These are phyloP conservation scores for Nebria salina DNA, from an alignment of 2,888 invertebrate genomes.

Conservation along the genomic window DNA sequence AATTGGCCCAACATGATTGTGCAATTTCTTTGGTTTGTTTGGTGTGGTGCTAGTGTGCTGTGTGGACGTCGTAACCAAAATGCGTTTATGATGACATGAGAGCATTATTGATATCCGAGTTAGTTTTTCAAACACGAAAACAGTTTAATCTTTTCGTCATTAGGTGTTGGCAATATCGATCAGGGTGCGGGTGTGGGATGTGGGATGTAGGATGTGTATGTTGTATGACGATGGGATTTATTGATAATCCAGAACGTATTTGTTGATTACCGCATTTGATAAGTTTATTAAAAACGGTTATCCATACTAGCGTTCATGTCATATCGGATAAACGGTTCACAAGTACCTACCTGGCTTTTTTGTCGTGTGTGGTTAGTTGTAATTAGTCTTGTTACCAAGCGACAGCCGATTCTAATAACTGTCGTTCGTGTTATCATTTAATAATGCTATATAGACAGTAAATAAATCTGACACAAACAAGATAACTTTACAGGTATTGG, in stretches of 20 bases:
- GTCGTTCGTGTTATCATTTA: slow-evolving; percentile 32
- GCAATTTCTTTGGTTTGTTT: slow-evolving; percentile 55
- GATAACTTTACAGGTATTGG: slow-evolving; percentile 50
- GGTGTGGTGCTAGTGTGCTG: background rate
- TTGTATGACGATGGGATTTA: background rate
- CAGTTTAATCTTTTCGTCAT: slow-evolving; percentile 13
- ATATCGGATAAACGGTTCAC: background rate
- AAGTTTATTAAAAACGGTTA: background rate
- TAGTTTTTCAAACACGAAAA: slow-evolving; percentile 12
- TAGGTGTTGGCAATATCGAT: slow-evolving; percentile 1
- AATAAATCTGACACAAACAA: slow-evolving; percentile 50
- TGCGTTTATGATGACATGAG: slow-evolving; percentile 62
- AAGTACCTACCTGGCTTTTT: slow-evolving; percentile 1
- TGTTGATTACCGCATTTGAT: background rate
- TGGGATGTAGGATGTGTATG: background rate
- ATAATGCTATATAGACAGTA: slow-evolving; percentile 31
- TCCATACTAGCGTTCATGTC: background rate
- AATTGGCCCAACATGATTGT: slow-evolving; percentile 63
- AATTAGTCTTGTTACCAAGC: slow-evolving; percentile 40
- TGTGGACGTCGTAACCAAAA: slow-evolving; percentile 57
- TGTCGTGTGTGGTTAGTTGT: slow-evolving; percentile 17
- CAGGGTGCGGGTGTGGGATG: background rate
- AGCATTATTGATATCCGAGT: slow-evolving; percentile 10
- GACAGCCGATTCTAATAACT: slow-evolving; percentile 37
- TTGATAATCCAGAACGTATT: background rate